These are phyloP conservation scores for Megalonaias nervosa DNA, from an alignment of 1,140 invertebrate species.

Conservation along the genomic window DNA sequence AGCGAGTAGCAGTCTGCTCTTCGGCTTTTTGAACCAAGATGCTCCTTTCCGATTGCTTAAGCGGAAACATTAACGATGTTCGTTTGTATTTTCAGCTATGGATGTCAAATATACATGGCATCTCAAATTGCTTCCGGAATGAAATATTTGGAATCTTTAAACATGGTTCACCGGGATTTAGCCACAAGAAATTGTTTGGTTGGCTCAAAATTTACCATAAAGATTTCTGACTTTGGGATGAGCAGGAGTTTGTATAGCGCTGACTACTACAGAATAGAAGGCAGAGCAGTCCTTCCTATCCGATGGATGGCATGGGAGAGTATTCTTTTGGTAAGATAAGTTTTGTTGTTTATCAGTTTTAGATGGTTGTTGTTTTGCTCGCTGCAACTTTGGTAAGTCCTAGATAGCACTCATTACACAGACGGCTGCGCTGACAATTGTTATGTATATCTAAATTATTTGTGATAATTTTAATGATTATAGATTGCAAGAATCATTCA, in stretches of 20 bases:
- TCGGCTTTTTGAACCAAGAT: too few relatives aligned
- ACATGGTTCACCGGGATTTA: constrained; percentile 84
- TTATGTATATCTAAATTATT: too few relatives aligned
- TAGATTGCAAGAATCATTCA: too few relatives aligned
- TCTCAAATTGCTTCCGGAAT: constrained; percentile 89
- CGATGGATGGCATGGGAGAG: constrained; percentile 94
- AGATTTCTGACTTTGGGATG: constrained; percentile 93
- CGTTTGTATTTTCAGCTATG: constrained; percentile 77
- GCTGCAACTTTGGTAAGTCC: too few relatives aligned
- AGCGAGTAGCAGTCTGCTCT: too few relatives aligned
- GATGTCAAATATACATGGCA: constrained; percentile 84
- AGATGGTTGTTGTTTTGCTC: too few relatives aligned
- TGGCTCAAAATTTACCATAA: constrained; percentile 86
- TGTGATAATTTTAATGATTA: too few relatives aligned
- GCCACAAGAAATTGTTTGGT: constrained; percentile 87
- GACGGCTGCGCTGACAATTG: too few relatives aligned
- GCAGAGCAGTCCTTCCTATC: constrained; percentile 83
- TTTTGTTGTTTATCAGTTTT: too few relatives aligned
- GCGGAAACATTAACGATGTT: too few relatives aligned
- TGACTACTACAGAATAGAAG: constrained; percentile 88
- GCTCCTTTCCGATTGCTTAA: too few relatives aligned
- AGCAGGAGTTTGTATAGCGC: constrained; percentile 86
- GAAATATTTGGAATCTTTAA: constrained; percentile 86
- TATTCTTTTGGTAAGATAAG: constrained; percentile 79
- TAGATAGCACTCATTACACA: too few relatives aligned